Conservation (phyloP, 2,888 invertebrate species). For the Stramonita haemastoma region DNA sequence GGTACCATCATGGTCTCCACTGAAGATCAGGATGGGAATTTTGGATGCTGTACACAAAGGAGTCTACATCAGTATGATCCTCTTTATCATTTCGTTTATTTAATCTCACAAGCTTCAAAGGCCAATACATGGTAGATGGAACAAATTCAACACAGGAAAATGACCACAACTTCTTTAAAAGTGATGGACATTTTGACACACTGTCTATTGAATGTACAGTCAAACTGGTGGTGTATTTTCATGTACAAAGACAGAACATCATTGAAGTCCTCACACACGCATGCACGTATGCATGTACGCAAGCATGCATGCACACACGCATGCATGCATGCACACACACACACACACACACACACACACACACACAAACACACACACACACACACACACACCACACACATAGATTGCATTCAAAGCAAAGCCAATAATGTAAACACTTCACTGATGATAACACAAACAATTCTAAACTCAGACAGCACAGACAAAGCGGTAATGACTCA, state of each 20-base stretch:
- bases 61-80: neutral
- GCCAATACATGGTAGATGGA: too few relatives aligned
- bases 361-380: neutral
- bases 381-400: neutral
- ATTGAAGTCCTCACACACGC: neutral
- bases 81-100: too few relatives aligned
- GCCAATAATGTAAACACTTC: too few relatives aligned
- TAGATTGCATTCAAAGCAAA: neutral
- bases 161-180: too few relatives aligned
- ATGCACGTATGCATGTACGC: neutral
- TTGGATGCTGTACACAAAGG: slow-evolving; percentile 69
- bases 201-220: too few relatives aligned
- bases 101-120: too few relatives aligned
- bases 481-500: slow-evolving; percentile 55
- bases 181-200: too few relatives aligned
- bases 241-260: too few relatives aligned
- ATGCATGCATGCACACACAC: neutral
- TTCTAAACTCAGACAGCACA: neutral
- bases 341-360: slow-evolving; percentile 12
- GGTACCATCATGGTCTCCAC: slow-evolving; percentile 73
- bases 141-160: too few relatives aligned
- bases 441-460: too few relatives aligned
- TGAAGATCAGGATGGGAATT: slow-evolving; percentile 76
- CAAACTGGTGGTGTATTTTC: too few relatives aligned
- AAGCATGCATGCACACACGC: neutral